Percentiles rank a stretch among this genome's conserved stretches.
Evolutionary conservation across 2,113 vertebrate species (phyloP).

Genomic region (Rhea americana): DNA sequence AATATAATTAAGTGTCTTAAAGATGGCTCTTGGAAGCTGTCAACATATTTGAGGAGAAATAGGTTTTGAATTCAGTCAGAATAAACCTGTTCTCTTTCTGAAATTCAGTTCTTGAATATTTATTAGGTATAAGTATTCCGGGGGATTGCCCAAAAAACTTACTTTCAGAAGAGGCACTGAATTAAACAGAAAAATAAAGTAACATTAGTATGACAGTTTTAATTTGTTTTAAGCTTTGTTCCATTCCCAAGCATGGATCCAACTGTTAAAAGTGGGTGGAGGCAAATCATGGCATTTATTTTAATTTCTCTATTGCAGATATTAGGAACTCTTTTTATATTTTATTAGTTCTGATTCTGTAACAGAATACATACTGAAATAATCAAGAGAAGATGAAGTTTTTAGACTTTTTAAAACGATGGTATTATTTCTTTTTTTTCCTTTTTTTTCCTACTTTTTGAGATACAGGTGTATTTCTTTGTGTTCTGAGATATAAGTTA

Average conservation of each 20-base stretch:
- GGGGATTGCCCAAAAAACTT: background rate
- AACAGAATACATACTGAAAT: background rate
- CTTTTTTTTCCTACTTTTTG: background rate
- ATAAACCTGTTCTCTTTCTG: background rate
- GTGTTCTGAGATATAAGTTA: background rate
- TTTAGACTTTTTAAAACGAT: background rate
- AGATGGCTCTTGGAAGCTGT: background rate
- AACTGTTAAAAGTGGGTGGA: background rate
- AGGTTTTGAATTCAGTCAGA: background rate
- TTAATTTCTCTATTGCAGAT: background rate
- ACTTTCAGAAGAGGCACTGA: background rate
- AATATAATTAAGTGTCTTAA: background rate
- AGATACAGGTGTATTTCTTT: background rate
- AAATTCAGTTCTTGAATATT: background rate
- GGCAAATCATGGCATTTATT: background rate
- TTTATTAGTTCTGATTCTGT: background rate
- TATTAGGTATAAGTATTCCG: background rate
- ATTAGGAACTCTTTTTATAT: background rate
- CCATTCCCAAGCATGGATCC: background rate
- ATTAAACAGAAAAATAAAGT: background rate
- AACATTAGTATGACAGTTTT: background rate
- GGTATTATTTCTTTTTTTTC: background rate
- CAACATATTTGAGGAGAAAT: background rate
- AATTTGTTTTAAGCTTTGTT: background rate
- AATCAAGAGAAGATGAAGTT: background rate